Evolutionary conservation across 2,113 vertebrate species (phyloP), one percentile per base, ranked within the genome.

Genomic region (Xiphophorus couchianus): DNA sequence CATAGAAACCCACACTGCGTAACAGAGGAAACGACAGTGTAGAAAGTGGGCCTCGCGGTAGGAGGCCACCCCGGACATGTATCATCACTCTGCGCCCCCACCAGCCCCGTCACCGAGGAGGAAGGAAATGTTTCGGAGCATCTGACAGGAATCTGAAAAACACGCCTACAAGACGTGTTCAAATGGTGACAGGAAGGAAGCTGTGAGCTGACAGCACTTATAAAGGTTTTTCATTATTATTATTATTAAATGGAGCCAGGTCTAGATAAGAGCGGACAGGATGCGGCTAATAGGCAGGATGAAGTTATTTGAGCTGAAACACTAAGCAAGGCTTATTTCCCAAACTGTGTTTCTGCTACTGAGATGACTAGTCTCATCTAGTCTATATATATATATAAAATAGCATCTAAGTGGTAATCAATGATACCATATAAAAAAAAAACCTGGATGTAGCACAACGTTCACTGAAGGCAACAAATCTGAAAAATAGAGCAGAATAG

Each of bases 1-100:
- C 86, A 90, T 86, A 85, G 90, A 77, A 81, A 91, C 82, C 31
- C 4, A 0, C 10, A 15, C 66, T 65, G 67, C 77, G 61, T 22
- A 39, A 64, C 76, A 85, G 29, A 66, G 69, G 75, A 58, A 58
- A 25, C 25, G 81, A 37, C 74, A 71, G 1, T 4, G 42, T 58
- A 37, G 29, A 77, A 90, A 63, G 54, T 66, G 69, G 84, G 79
- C 31, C 76, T 84, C 33, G 0, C 28, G 13, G 70, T 73, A 30
- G 69, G 79, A 83, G 75, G 31, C 39, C 39, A 77, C 77, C 83
- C 74, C 39, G 78, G 85, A 86, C 80, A 76, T 75, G 84, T 68
- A 73, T 81, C 82, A 78, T 74, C 44, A 9, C 80, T 37, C 35
- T 62, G 35, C 79, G 72, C 73, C 83, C 84, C 84, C 80, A 84